These are phyloP conservation scores for Ciconia boyciana DNA, from an alignment of 2,113 vertebrate genomes.

Conservation along the genomic window DNA sequence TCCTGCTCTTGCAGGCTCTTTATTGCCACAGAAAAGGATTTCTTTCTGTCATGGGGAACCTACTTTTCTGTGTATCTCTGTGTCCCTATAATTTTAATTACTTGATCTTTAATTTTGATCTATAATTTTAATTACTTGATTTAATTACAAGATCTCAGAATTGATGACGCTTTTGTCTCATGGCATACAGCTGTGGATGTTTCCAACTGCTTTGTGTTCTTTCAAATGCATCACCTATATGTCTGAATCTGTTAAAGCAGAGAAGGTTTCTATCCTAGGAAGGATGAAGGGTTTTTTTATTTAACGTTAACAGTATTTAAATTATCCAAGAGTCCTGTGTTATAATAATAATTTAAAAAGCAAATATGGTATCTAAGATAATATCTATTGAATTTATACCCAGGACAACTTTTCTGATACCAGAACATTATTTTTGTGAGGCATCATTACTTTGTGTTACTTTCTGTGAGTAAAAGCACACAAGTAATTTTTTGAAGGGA, in stretches of 20 bases:
- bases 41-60: background rate
- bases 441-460: background rate
- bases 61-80: background rate
- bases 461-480: background rate
- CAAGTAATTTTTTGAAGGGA: background rate
- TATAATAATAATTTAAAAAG: background rate
- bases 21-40: background rate
- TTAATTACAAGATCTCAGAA: background rate
- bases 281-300: fast-evolving
- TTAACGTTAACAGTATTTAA: background rate
- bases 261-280: background rate
- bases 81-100: background rate
- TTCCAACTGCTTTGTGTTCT: background rate
- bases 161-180: background rate
- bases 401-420: background rate
- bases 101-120: too few species aligned
- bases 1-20: background rate
- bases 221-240: background rate
- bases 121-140: background rate
- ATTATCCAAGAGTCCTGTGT: background rate
- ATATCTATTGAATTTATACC: background rate
- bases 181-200: background rate
- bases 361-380: background rate
- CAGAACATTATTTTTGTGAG: background rate
- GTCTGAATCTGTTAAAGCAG: background rate